Evolutionary conservation across 1,140 invertebrate genomes (phyloP).

Genomic region (Andricus grossulariae): DNA sequence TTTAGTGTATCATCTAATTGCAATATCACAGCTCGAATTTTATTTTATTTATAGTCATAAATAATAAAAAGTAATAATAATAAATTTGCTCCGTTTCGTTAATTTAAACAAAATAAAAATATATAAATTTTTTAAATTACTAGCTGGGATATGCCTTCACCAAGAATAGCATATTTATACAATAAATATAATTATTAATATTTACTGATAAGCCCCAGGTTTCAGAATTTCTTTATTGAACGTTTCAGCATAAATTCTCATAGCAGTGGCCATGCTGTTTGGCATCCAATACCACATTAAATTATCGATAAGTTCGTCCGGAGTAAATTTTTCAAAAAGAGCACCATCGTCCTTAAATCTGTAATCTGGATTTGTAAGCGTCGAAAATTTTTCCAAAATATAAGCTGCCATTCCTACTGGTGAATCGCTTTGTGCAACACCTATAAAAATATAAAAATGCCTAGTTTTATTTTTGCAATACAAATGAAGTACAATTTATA

Average conservation of each 20-base stretch:
- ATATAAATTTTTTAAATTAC: no score
- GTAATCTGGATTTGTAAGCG: slow-evolving; percentile 77
- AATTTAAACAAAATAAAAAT: no score
- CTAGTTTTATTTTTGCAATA: no score
- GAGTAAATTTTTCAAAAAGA: slow-evolving; percentile 77
- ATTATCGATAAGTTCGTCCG: slow-evolving; percentile 83
- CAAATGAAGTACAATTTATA: no score
- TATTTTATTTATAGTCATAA: no score
- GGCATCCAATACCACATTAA: slow-evolving; percentile 87
- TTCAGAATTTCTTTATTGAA: slow-evolving; percentile 64
- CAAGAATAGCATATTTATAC: no score
- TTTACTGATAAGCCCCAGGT: slow-evolving; percentile 40
- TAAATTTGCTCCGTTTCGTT: no score
- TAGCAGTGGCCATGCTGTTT: slow-evolving; percentile 81
- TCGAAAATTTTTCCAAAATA: slow-evolving; percentile 85
- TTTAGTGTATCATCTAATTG: no score
- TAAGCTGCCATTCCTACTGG: slow-evolving; percentile 84
- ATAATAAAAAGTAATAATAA: no score
- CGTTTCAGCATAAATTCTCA: slow-evolving; percentile 81
- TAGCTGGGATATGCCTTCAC: no score
- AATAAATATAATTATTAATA: neutral
- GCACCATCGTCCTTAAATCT: slow-evolving; percentile 77
- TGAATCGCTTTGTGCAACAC: slow-evolving; percentile 78
- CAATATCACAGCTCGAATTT: no score
- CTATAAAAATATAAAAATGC: slow-evolving; percentile 62